These are phyloP conservation scores for Tapirus terrestris DNA, from an alignment of 2,113 vertebrate species.

Conservation along the genomic window DNA sequence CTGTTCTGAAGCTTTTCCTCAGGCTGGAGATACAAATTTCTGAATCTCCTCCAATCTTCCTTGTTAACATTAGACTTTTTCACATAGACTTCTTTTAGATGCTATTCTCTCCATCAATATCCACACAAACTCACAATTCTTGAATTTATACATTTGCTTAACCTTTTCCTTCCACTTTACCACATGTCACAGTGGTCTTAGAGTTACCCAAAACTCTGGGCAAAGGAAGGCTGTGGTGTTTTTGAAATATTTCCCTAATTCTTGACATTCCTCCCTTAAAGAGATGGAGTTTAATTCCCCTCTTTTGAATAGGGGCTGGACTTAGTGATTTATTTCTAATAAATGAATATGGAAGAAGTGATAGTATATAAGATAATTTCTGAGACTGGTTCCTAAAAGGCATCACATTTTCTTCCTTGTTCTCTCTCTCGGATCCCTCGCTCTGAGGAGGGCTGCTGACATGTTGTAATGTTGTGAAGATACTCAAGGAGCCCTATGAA, in stretches of 20 bases:
- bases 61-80: not conserved
- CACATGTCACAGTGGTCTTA: not conserved
- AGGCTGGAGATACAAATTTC: not conserved
- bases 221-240: not conserved
- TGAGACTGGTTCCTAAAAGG: not conserved
- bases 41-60: not conserved
- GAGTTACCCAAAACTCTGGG: not conserved
- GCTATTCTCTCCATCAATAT: not conserved
- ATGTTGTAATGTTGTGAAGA: not conserved
- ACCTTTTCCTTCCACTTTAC: not conserved
- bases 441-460: not conserved
- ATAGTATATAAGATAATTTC: not conserved
- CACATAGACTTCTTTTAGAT: not conserved
- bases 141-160: not conserved
- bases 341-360: not conserved
- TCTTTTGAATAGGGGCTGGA: not conserved
- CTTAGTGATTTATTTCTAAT: not conserved
- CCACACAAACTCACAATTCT: not conserved
- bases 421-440: not conserved
- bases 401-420: not conserved
- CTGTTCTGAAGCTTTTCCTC: not conserved
- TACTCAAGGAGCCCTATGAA: not conserved
- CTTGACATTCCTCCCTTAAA: not conserved
- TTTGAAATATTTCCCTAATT: not conserved
- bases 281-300: not conserved